phyloP scores from a whole-genome alignment of 2,888 invertebrate genomes.

The Ornithoptera alexandrae region DNA sequence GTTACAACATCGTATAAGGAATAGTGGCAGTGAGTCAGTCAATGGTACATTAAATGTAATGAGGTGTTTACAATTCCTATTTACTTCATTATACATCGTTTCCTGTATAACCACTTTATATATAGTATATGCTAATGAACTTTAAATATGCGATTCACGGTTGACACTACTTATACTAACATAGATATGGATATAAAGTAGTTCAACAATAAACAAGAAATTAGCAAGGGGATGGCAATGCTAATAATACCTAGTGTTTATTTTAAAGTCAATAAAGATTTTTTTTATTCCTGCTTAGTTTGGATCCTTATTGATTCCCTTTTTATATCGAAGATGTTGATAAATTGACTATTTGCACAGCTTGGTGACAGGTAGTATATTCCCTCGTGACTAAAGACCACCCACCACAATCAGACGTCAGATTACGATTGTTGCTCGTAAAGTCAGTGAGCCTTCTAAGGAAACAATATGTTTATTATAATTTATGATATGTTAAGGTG shows the following conservation, averaged over 20 bases:
- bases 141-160: constrained; percentile 5
- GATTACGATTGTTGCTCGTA: background rate
- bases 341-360: constrained; percentile 11
- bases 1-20: background rate
- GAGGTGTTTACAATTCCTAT: constrained; percentile 7
- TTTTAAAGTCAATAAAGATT: too few species aligned
- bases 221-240: background rate
- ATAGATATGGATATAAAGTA: constrained; percentile 10
- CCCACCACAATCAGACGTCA: constrained; percentile 1
- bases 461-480: too few species aligned
- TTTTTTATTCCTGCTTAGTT: too few species aligned
- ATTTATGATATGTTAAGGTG: too few species aligned
- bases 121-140: constrained; percentile 16
- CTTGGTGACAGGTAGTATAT: constrained; percentile 14
- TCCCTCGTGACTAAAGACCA: constrained; percentile 11
- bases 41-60: constrained; percentile 7
- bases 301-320: background rate
- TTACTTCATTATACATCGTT: constrained; percentile 18
- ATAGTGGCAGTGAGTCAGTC: constrained; percentile 6
- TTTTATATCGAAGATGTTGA: background rate
- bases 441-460: background rate
- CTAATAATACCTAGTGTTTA: too few species aligned
- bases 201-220: background rate
- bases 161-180: constrained; percentile 6
- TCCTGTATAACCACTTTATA: constrained; percentile 20